Percentiles rank a stretch among this genome's conserved stretches.
These are phyloP conservation scores for Apis cerana DNA, from an alignment of 1,140 invertebrate species.

Conservation along the genomic window DNA sequence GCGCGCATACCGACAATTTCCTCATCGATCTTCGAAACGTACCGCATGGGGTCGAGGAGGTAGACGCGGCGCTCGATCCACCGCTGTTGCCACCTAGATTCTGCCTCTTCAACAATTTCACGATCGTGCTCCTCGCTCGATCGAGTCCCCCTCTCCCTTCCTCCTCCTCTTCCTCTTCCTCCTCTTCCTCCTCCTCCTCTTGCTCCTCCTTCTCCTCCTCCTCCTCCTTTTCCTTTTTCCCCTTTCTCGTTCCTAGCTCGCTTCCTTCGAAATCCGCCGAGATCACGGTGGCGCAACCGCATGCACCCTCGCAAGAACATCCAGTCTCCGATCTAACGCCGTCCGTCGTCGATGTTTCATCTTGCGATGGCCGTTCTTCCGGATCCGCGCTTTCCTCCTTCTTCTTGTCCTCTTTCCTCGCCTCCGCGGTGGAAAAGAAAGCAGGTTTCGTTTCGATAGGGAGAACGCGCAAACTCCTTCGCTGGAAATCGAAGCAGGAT, in stretches of 20 bases:
- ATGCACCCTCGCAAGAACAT: conserved; percentile 75
- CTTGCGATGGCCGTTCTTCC: background rate
- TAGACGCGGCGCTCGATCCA: conserved; percentile 18
- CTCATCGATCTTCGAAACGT: conserved; percentile 48
- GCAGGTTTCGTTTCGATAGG: conserved; percentile 42
- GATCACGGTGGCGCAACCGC: conserved; percentile 67
- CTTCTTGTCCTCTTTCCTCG: background rate
- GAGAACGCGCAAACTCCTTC: conserved; percentile 65
- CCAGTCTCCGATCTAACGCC: background rate
- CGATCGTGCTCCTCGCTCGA: conserved; percentile 55
- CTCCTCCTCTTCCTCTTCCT: background rate
- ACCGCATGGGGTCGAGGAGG: conserved; percentile 54
- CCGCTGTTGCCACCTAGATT: background rate
- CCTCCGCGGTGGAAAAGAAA: background rate
- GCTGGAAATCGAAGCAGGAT: conserved; percentile 69
- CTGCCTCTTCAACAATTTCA: conserved; percentile 60
- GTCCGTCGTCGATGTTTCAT: too few species aligned
- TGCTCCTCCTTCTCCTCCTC: background rate
- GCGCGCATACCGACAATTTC: conserved; percentile 66
- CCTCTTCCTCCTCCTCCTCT: background rate
- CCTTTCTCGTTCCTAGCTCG: background rate
- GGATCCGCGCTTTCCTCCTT: background rate
- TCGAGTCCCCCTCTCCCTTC: conserved; percentile 34
- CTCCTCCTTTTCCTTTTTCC: too few species aligned
- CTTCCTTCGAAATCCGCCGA: background rate